phyloP scores from a whole-genome alignment of 2,113 vertebrate genomes.

The Rattus rattus region DNA sequence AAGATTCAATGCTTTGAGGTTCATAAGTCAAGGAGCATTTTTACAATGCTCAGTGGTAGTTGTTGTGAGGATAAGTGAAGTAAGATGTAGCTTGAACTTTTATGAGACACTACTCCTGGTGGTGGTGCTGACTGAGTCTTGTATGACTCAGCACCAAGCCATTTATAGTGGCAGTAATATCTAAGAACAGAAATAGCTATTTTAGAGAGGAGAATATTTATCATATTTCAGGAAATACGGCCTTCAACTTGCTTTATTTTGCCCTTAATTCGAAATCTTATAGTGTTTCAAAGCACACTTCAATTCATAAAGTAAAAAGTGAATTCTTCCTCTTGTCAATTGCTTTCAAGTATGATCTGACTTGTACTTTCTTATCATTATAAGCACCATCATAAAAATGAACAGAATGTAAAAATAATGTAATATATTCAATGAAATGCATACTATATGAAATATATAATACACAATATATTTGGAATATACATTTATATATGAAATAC shows the following conservation, averaged over 20 bases:
- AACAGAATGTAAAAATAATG: not conserved
- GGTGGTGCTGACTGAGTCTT: not conserved
- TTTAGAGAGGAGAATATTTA: slow-evolving; percentile 2
- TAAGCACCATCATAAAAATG: not conserved
- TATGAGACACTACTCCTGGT: not conserved
- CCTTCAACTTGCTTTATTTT: slow-evolving; percentile 30
- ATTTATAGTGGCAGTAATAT: not conserved
- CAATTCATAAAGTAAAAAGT: not conserved
- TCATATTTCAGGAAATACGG: not conserved
- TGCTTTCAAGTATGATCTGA: not conserved
- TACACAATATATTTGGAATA: not conserved
- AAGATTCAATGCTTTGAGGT: not conserved
- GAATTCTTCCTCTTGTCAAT: not conserved
- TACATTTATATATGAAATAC: not conserved
- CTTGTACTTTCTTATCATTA: not conserved
- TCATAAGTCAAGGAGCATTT: not conserved
- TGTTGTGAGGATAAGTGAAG: not conserved
- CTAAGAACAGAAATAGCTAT: not conserved
- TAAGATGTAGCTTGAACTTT: not conserved
- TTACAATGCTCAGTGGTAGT: not conserved
- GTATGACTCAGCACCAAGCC: not conserved
- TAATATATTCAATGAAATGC: not conserved
- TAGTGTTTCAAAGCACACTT: not conserved
- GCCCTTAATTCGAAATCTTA: not conserved
- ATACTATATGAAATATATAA: not conserved